Base-by-base conservation (phyloP, 1,140 invertebrate genomes). In the Prorops nasuta region DNA sequence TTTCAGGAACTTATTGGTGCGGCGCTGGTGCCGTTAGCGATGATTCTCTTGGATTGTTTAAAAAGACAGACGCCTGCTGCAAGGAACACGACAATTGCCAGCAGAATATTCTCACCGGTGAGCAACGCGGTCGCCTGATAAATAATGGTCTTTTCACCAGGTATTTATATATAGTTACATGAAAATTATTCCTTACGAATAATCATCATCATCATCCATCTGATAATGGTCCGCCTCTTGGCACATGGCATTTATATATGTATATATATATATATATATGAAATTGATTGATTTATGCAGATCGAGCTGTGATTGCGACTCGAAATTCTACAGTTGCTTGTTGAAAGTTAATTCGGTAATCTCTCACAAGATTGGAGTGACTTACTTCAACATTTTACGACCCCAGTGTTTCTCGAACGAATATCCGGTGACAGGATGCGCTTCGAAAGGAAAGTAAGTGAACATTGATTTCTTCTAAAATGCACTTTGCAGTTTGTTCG, bases 301-400 rank as follows among this genome's bases (percentile, higher is more conserved):
- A 45, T 84, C 82, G 0, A 76, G 82, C 51, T 86, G 83, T 57
- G 63, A 69, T 20, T 85, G 83, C 51, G 83, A 86, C 57, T 36
- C 53, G 0, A 69, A 72, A 31, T 85, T 85, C 59, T 75, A 80
- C 1, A 53, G 72, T 3, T 86, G 83, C 50, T 67, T 85, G 14
- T 77, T 77, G 18, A 54, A 65, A 15, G 79, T 74, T 12, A 70
- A 74, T 40, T 74, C 69, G 0, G 22, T 79, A 28, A 60, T 81
- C 3, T 74, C 80, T 0, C 70, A 55, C 0, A 74, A 80, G 49
- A 80, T 83, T n/a, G 81, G 81, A 2, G 56, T 69, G 4, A 81
- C 78, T 0, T 83, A 82, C 46, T 83, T 83, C 63, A 80, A 79
- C 37, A 64, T 83, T 42, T 62, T 84, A 16, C 73, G 74, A 1